These are phyloP conservation scores for Habroteleia sp. DNA, from an alignment of 2,888 invertebrate species.

Conservation along the genomic window DNA sequence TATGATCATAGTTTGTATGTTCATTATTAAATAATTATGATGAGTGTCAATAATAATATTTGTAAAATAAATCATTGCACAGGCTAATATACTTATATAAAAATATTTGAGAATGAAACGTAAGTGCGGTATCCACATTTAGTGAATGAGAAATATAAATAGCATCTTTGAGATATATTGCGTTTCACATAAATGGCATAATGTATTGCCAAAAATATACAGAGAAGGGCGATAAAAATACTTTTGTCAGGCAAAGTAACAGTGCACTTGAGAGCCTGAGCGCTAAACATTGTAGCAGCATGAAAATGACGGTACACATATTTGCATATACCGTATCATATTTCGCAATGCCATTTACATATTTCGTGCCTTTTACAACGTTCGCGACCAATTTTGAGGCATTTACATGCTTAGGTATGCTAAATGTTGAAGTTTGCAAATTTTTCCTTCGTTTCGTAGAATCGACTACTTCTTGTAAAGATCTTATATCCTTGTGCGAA, in stretches of 20 bases:
- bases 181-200: conserved; percentile 25
- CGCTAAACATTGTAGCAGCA: conserved; percentile 54
- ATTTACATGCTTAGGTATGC: conserved; percentile 51
- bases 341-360: conserved; percentile 57
- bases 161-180: conserved; percentile 3
- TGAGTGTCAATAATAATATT: no score
- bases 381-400: conserved; percentile 51
- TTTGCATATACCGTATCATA: conserved; percentile 60
- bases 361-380: conserved; percentile 45
- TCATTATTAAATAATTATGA: no score
- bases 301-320: conserved; percentile 57
- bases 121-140: no score
- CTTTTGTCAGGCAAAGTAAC: conserved; percentile 50
- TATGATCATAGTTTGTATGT: no score
- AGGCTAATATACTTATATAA: no score
- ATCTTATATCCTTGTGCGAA: conserved; percentile 23
- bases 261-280: conserved; percentile 41
- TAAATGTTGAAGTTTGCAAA: conserved; percentile 39
- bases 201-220: conserved; percentile 48
- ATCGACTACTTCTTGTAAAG: conserved; percentile 38
- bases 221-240: conserved; percentile 49
- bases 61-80: no score
- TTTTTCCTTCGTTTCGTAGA: conserved; percentile 33
- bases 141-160: no score
- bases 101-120: no score